A percentile compares a stretch with the other conserved stretches of the same genome.
Conservation (phyloP, 2,113 vertebrate species). For the Oryzias curvinotus region DNA sequence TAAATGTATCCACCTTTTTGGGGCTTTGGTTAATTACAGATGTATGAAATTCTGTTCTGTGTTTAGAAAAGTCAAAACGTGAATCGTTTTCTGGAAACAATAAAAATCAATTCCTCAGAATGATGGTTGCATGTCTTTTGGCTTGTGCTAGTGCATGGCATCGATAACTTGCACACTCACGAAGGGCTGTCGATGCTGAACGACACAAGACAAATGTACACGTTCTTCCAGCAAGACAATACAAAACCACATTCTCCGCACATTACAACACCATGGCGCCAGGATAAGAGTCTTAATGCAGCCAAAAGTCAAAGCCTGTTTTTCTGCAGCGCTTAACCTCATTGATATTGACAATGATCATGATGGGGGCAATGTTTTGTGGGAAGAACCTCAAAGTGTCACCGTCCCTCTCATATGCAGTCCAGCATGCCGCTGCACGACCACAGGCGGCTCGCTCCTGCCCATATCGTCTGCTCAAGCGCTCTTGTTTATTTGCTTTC, state of each 20-base stretch:
- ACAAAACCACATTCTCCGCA: background rate
- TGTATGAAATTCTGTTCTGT: background rate
- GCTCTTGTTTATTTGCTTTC: conserved; percentile 71
- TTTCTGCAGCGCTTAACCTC: background rate
- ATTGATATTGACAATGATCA: conserved; percentile 25
- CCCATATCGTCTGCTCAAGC: conserved; percentile 63
- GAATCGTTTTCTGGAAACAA: too few relatives aligned
- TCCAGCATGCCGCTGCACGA: conserved; percentile 36
- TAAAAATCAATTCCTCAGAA: background rate
- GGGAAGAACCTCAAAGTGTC: conserved; percentile 18
- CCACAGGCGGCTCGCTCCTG: conserved; percentile 45
- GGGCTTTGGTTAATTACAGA: background rate
- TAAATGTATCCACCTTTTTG: background rate
- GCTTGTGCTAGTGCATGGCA: too few relatives aligned
- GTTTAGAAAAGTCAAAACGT: background rate
- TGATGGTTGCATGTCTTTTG: too few relatives aligned
- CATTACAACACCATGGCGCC: too few relatives aligned
- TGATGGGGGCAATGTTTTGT: conserved; percentile 26
- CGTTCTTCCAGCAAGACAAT: background rate
- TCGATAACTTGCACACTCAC: too few relatives aligned
- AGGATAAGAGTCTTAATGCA: background rate
- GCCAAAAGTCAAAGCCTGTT: background rate
- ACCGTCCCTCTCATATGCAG: conserved; percentile 28
- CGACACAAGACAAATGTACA: background rate
- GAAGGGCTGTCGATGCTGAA: too few relatives aligned